These are phyloP conservation scores for Drosophila triauraria DNA, from an alignment of 1,140 invertebrate genomes.

Conservation along the genomic window DNA sequence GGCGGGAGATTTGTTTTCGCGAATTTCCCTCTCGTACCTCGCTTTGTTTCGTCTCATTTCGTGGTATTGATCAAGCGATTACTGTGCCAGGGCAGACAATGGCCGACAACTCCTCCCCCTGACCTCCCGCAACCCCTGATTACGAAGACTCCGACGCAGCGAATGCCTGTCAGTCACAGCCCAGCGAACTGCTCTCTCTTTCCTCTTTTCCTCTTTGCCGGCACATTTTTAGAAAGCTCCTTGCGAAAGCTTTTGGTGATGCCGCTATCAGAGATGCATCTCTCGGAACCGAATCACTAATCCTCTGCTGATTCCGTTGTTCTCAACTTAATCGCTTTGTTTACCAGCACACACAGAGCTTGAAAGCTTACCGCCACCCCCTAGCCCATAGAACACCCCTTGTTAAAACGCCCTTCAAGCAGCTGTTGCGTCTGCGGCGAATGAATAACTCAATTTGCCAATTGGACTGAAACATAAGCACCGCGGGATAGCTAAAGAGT, in stretches of 20 bases:
- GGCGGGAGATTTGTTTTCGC: not conserved
- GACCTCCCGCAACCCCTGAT: constrained; percentile 14
- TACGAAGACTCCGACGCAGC: constrained; percentile 5
- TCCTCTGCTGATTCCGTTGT: constrained; percentile 10
- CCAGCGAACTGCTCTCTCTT: constrained; percentile 28
- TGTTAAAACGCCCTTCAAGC: constrained; percentile 32
- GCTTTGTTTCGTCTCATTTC: constrained; percentile 34
- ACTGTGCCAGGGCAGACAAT: constrained; percentile 34
- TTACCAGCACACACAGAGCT: constrained; percentile 20
- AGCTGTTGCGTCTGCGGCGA: constrained; percentile 55
- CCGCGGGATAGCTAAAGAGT: constrained; percentile 8
- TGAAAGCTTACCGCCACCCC: constrained; percentile 16
- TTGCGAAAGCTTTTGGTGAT: constrained; percentile 36
- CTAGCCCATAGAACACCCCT: constrained; percentile 7
- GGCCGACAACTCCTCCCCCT: constrained; percentile 26
- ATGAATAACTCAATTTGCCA: constrained; percentile 57
- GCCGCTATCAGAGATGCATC: constrained; percentile 55
- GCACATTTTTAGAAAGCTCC: constrained; percentile 52
- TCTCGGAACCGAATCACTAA: constrained; percentile 25
- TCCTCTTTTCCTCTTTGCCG: constrained; percentile 1
- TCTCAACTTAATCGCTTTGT: constrained; percentile 36
- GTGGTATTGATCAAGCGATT: constrained; percentile 47
- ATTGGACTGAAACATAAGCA: constrained; percentile 37
- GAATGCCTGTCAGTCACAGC: constrained; percentile 38
- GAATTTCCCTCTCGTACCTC: constrained; percentile 13